Conservation (phyloP, 2,113 vertebrate species). For the Prionailurus viverrinus region DNA sequence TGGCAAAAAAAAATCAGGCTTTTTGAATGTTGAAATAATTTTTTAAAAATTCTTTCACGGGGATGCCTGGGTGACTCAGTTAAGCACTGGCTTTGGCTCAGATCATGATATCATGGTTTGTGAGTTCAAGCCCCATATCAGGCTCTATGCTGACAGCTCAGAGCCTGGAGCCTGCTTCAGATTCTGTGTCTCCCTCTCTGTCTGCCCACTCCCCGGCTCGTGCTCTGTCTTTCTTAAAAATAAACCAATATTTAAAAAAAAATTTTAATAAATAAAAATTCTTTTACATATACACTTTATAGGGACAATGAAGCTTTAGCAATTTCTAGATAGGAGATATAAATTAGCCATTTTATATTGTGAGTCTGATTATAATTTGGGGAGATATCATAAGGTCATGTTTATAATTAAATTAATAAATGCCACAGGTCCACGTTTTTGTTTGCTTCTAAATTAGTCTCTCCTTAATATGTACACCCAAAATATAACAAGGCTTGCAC, state of each 20-base stretch:
- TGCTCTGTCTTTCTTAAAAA: too few relatives aligned
- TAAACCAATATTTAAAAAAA: too few relatives aligned
- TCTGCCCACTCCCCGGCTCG: too few relatives aligned
- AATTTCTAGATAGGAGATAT: neutral
- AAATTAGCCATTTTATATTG: neutral
- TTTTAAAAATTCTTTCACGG: neutral
- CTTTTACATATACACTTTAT: neutral
- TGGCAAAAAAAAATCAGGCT: neutral
- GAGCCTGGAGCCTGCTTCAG: too few relatives aligned
- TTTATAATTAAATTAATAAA: neutral
- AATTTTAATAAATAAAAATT: neutral
- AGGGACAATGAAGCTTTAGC: neutral
- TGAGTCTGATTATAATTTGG: neutral
- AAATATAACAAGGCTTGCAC: neutral
- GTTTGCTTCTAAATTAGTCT: neutral
- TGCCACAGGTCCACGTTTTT: neutral
- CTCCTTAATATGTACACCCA: neutral
- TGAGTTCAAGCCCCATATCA: too few relatives aligned
- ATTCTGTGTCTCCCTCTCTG: too few relatives aligned
- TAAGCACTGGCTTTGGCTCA: too few relatives aligned
- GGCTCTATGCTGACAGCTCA: too few relatives aligned
- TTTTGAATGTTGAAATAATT: neutral
- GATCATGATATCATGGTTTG: too few relatives aligned
- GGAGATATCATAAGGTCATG: neutral
- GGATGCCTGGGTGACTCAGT: too few relatives aligned